Evolutionary conservation across 2,888 invertebrate genomes (phyloP), one percentile per base, ranked within the genome.

Genomic region (Phaonia tiefii): DNA sequence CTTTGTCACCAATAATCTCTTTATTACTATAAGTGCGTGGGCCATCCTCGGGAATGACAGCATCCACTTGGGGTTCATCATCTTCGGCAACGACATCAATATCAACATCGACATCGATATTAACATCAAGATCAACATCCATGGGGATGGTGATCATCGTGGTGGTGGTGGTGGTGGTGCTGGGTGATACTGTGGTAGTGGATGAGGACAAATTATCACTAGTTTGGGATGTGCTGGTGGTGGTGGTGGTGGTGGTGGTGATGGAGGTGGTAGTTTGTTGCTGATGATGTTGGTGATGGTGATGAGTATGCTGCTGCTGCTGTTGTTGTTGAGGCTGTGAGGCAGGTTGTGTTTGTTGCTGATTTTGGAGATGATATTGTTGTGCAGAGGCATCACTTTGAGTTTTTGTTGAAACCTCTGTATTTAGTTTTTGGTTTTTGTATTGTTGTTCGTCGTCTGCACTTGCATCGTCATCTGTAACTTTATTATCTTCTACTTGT

Each of bases 21-120:
- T 86, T 86, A 85, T 88, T 89, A 84, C 88, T 89, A 70, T 86
- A 89, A 17, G 88, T 88, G 70, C 86, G 84, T 46, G 89, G 81
- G 26, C 82, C 80, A 31, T 78, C 82, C 10, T 73, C 80, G 56
- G 80, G 74, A 58, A 77, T 60, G 44, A 77, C 77, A 66, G 79
- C 82, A 56, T 79, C 71, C 37, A 72, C 11, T 82, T 82, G 75
- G 8, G 75, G 79, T 60, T 83, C 86, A 49, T 86, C 85, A 82
- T 87, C 86, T 51, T 70, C 84, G 54, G 85, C 83, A 75, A 86
- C 85, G 49, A 84, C 84, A 63, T 85, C 84, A n/a, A n/a, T n/a
- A n/a, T n/a, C n/a, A n/a, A n/a, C n/a, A n/a, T n/a, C n/a, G n/a
- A n/a, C n/a, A n/a, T n/a, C n/a, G n/a, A n/a, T n/a, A n/a, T n/a